A percentile compares a stretch with the other conserved stretches of the same genome.
These are phyloP conservation scores for Hirudo medicinalis DNA, from an alignment of 1,140 invertebrate genomes.

Conservation along the genomic window DNA sequence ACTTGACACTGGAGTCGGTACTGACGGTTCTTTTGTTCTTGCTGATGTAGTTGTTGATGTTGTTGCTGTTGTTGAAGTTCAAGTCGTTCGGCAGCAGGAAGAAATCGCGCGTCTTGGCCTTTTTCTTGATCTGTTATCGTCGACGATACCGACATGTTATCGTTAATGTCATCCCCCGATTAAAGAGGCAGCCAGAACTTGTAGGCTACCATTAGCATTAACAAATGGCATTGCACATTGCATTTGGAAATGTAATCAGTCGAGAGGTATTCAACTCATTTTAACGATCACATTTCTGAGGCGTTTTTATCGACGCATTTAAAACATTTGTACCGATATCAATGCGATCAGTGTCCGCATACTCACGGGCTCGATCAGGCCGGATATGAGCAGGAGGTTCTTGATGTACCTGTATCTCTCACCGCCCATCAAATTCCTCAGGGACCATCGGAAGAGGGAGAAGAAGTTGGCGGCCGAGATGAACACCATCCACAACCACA, in stretches of 20 bases:
- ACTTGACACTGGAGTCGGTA: neutral
- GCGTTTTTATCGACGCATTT: too few relatives aligned
- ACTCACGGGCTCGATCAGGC: conserved; percentile 11
- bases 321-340: neutral
- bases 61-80: conserved; percentile 5
- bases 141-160: too few relatives aligned
- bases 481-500: conserved; percentile 29
- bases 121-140: neutral
- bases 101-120: neutral
- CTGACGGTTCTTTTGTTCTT: neutral
- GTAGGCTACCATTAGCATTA: too few relatives aligned
- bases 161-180: too few relatives aligned
- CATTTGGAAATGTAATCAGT: neutral
- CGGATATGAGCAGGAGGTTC: conserved; percentile 23
- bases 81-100: neutral
- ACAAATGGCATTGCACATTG: too few relatives aligned
- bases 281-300: too few relatives aligned
- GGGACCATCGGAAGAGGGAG: conserved; percentile 38
- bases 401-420: conserved; percentile 24
- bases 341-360: neutral
- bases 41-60: neutral
- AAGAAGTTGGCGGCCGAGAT: conserved; percentile 31
- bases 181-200: too few relatives aligned
- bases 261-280: neutral
- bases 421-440: conserved; percentile 27